A percentile compares a stretch with the other conserved stretches of the same genome.
Evolutionary conservation across 2,113 vertebrate species (phyloP).

Genomic region (Sinocyclocheilus anshuiensis): DNA sequence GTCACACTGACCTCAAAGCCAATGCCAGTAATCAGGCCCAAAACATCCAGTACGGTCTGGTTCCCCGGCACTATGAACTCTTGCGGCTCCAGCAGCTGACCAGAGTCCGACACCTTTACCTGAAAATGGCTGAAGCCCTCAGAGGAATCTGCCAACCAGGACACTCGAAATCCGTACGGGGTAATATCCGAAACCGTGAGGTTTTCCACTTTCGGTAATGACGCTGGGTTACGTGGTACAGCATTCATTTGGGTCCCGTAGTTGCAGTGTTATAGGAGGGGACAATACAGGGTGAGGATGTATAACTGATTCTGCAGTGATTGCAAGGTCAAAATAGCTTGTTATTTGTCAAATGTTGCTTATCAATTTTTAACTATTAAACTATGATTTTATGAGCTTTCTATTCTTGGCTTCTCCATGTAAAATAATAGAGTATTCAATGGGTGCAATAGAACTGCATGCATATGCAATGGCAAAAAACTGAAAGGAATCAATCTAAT

Average conservation of each 20-base stretch:
- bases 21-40: constrained; percentile 80
- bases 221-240: constrained; percentile 71
- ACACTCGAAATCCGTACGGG: constrained; percentile 80
- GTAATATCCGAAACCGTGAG: constrained; percentile 88
- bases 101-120: constrained; percentile 91
- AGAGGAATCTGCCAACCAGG: constrained; percentile 67
- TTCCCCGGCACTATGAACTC: constrained; percentile 74
- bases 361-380: neutral
- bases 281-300: constrained; percentile 66
- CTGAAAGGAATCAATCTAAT: neutral
- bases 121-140: constrained; percentile 85
- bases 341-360: neutral
- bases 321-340: constrained; percentile 65
- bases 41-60: constrained; percentile 73
- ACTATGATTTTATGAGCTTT: neutral
- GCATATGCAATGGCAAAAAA: neutral
- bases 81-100: constrained; percentile 93
- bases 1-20: constrained; percentile 84
- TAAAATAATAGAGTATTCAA: neutral
- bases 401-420: neutral
- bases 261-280: constrained; percentile 53
- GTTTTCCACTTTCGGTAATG: constrained; percentile 93
- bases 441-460: constrained; percentile 1
- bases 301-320: constrained; percentile 39
- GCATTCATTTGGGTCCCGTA: constrained; percentile 30